These are phyloP conservation scores for Parochlus steinenii DNA, from an alignment of 2,888 invertebrate genomes.

Conservation along the genomic window DNA sequence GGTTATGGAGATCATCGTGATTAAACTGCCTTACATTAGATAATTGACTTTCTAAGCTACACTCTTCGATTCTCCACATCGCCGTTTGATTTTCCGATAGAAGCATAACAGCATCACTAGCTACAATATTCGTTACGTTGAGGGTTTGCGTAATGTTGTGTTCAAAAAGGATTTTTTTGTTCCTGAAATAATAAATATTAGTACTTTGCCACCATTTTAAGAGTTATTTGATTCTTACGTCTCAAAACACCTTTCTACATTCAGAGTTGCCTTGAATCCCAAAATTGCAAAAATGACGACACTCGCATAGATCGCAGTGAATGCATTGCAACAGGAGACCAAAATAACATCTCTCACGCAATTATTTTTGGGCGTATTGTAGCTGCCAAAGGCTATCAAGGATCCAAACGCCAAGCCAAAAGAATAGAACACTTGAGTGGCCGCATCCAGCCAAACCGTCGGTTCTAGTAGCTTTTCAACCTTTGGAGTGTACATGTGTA, in stretches of 20 bases:
- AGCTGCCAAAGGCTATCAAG: constrained; percentile 87
- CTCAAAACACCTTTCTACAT: constrained; percentile 67
- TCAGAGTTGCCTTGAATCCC: constrained; percentile 87
- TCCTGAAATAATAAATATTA: constrained; percentile 28
- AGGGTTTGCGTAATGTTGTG: constrained; percentile 22
- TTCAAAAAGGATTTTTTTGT: constrained; percentile 30
- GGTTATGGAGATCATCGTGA: not conserved
- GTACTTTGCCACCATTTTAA: not conserved
- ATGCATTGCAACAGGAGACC: constrained; percentile 81
- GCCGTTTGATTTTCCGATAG: constrained; percentile 25
- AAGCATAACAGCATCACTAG: constrained; percentile 35
- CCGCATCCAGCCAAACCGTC: constrained; percentile 89
- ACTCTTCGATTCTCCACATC: constrained; percentile 38
- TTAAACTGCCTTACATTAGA: constrained; percentile 40
- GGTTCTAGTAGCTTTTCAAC: constrained; percentile 74
- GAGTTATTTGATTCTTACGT: constrained; percentile 35
- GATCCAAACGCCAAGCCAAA: constrained; percentile 90
- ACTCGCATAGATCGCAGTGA: constrained; percentile 88
- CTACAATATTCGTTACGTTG: constrained; percentile 39
- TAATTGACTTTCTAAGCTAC: constrained; percentile 55
- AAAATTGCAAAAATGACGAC: constrained; percentile 89
- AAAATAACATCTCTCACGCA: constrained; percentile 81
- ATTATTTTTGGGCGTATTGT: constrained; percentile 89
- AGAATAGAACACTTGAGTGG: constrained; percentile 93
- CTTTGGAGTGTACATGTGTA: constrained; percentile 87